Evolutionary conservation across 1,140 invertebrate species (phyloP).

Genomic region (Drosophila ambigua): DNA sequence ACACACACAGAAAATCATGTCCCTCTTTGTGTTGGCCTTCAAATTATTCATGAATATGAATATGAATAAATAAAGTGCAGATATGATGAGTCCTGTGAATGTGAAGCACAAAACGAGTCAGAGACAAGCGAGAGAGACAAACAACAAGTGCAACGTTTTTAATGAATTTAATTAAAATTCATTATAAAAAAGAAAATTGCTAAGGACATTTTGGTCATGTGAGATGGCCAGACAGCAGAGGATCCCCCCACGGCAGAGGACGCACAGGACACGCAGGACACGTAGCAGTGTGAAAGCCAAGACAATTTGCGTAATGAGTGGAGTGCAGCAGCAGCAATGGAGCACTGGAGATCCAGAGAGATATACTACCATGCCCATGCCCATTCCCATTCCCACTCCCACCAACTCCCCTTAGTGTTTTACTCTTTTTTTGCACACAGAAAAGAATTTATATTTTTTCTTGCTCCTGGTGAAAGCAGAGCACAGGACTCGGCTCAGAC

Average conservation of each 20-base stretch:
- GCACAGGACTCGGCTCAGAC: not conserved
- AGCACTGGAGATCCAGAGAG: conserved; percentile 1
- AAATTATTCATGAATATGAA: too few species aligned
- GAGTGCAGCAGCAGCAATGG: conserved; percentile 18
- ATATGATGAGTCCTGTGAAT: too few species aligned
- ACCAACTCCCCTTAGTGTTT: not conserved
- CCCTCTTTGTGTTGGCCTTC: too few species aligned
- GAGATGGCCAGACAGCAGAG: conserved; percentile 29
- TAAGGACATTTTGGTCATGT: conserved; percentile 35
- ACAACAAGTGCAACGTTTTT: conserved; percentile 32
- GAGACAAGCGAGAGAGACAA: not conserved
- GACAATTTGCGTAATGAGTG: conserved; percentile 77
- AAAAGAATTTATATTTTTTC: conserved; percentile 37
- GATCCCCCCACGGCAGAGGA: too few species aligned
- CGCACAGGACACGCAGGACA: conserved; percentile 10
- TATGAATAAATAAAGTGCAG: too few species aligned
- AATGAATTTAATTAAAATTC: conserved; percentile 80
- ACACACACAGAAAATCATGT: too few species aligned
- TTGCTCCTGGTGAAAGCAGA: conserved; percentile 16
- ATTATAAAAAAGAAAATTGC: conserved; percentile 38
- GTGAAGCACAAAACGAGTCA: too few species aligned
- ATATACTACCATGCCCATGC: too few species aligned
- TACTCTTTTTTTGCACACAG: not conserved
- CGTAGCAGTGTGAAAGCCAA: conserved; percentile 49
- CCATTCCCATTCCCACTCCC: not conserved